Percentiles rank a stretch among this genome's conserved stretches.
Conservation (phyloP, 1,140 invertebrate genomes). For the Nymphalis io region DNA sequence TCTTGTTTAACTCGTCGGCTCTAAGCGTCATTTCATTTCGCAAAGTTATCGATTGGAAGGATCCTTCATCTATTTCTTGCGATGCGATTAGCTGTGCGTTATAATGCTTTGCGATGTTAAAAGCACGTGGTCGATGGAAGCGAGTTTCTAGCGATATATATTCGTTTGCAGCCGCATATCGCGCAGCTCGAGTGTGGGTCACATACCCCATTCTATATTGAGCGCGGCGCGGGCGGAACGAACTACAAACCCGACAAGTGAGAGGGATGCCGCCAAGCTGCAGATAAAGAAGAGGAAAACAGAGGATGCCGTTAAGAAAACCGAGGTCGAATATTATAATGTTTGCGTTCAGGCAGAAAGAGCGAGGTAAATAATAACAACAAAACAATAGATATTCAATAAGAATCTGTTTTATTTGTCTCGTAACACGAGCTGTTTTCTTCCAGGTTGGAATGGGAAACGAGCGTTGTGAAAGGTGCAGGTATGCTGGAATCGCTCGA, state of each 20-base stretch:
- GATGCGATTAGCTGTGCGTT: slow-evolving; percentile 43
- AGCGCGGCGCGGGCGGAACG: slow-evolving; percentile 68
- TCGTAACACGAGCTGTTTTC: slow-evolving; percentile 11
- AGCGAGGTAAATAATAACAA: slow-evolving; percentile 82
- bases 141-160: background rate
- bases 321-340: slow-evolving; percentile 96
- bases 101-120: slow-evolving; percentile 41
- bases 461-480: slow-evolving; percentile 90
- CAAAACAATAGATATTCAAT: background rate
- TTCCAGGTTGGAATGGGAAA: slow-evolving; percentile 93
- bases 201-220: slow-evolving; percentile 72
- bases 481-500: slow-evolving; percentile 91
- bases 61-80: slow-evolving; percentile 63
- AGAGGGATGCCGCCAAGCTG: slow-evolving; percentile 85
- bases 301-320: slow-evolving; percentile 93
- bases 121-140: background rate
- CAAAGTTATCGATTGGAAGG: slow-evolving; percentile 55
- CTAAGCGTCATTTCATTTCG: slow-evolving; percentile 48
- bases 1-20: slow-evolving; percentile 58
- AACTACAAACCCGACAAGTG: slow-evolving; percentile 58
- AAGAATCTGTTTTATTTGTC: background rate
- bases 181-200: slow-evolving; percentile 73
- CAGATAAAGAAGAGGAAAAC: slow-evolving; percentile 94
- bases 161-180: slow-evolving; percentile 66
- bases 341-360: slow-evolving; percentile 93